Evolutionary conservation across 2,888 invertebrate species (phyloP), one percentile per base, ranked within the genome.

Genomic region (Chloromyia formosa): DNA sequence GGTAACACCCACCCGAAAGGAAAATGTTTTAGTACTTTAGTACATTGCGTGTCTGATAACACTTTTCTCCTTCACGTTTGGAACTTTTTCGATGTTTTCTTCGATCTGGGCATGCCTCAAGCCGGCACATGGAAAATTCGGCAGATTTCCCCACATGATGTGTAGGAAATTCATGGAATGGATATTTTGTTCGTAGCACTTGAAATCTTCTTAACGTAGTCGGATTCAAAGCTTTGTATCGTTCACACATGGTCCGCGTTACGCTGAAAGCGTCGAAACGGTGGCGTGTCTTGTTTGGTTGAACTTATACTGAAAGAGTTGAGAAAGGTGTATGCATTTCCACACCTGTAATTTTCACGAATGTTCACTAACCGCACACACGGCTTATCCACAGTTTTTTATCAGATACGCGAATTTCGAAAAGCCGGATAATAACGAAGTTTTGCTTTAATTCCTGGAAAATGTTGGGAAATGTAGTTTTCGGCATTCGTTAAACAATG

Each of bases 161-260:
- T 16, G 53, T 16, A 16, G 27, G 27, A 69, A 69, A 23, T 54
- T 69, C 68, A 69, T 62, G 1, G 62, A 62, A 62, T n/a, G 42
- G 27, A 53, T 53, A 53, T 69, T 35, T 54, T 27, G 14, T 54
- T 54, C 45, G 23, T 18, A 54, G 23, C 27, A 27, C 12, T 14
- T 22, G 23, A 71, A 66, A 45, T 22, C 23, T 27, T 54, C 16
- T 12, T 7, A 27, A 10, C 18, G 64, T 72, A 76, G 76, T 76
- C 74, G 74, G 64, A 74, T 68, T 64, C 73, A 74, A 76, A 76
- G 76, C 74, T 76, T 74, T 76, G 60, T 27, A 74, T 61, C 74
- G 76, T 76, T 76, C 76, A 49, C 58, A 74, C 71, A 58, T 73
- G 61, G 64, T 60, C 66, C 73, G 73, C 73, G 60, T 54, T 60